phyloP scores from a whole-genome alignment of 1,140 invertebrate species.

The Fopius arisanus region DNA sequence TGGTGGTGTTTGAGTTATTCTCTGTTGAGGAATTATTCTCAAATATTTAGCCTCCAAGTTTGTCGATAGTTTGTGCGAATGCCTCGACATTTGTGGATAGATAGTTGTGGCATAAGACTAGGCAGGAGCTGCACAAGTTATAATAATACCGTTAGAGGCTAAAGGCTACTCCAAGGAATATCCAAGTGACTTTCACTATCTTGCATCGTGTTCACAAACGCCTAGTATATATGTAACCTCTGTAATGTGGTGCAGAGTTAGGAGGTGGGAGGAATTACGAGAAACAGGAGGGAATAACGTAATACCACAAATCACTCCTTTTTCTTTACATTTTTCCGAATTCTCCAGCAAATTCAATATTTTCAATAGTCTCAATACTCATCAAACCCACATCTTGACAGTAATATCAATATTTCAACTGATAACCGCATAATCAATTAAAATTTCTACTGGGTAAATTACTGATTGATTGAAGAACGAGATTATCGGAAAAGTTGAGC shows the following conservation, averaged over 20 bases:
- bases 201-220: not conserved
- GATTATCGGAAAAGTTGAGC: not conserved
- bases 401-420: no score
- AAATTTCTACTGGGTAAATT: no score
- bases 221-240: not conserved
- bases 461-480: no score
- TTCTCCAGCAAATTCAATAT: no score
- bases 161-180: conserved; percentile 13
- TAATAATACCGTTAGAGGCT: conserved; percentile 10
- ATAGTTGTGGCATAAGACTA: not conserved
- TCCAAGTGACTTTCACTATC: conserved; percentile 19
- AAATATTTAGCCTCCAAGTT: not conserved
- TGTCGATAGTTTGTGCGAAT: not conserved
- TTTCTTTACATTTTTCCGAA: no score
- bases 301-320: no score
- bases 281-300: not conserved
- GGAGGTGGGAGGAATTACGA: not conserved
- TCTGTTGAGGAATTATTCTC: not conserved
- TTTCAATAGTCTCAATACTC: no score
- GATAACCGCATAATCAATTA: no score
- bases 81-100: not conserved
- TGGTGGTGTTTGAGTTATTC: no score
- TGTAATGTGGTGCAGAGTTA: not conserved
- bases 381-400: no score
- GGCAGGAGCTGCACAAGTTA: not conserved